These are phyloP conservation scores for Therioaphis trifolii DNA, from an alignment of 2,888 invertebrate species.

Conservation along the genomic window DNA sequence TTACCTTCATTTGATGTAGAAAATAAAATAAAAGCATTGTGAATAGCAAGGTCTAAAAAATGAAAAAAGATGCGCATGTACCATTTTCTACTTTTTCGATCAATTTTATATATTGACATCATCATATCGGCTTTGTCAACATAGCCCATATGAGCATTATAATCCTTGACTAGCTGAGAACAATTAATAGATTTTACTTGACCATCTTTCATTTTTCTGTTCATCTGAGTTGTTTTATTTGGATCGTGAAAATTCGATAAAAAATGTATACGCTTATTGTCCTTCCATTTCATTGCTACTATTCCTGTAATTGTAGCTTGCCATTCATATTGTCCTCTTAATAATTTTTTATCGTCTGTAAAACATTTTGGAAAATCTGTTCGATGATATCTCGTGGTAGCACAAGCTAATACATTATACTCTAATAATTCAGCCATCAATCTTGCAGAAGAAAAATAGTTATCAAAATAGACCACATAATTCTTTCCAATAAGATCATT, in stretches of 20 bases:
- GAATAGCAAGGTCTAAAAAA: conserved; percentile 34
- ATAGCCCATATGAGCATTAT: conserved; percentile 60
- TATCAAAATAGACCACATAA: conserved; percentile 8
- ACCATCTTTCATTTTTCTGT: conserved; percentile 27
- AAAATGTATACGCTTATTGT: conserved; percentile 5
- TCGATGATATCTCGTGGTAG: neutral
- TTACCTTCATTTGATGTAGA: conserved; percentile 24
- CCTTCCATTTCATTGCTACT: conserved; percentile 29
- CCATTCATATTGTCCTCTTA: conserved; percentile 64
- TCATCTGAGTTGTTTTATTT: neutral
- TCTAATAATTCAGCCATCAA: conserved; percentile 32
- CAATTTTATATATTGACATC: conserved; percentile 55
- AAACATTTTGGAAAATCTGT: conserved; percentile 19
- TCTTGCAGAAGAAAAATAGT: conserved; percentile 11
- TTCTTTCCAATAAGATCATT: neutral
- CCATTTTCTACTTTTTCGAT: conserved; percentile 62
- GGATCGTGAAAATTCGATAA: conserved; percentile 31
- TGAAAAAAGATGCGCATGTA: conserved; percentile 63
- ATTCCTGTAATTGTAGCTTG: conserved; percentile 60
- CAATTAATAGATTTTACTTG: neutral
- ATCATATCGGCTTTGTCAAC: conserved; percentile 62
- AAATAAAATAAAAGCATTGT: conserved; percentile 27
- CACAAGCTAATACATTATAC: conserved; percentile 2
- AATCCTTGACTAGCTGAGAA: no score
- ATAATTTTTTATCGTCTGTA: conserved; percentile 59